Conservation (phyloP, 2,113 vertebrate species). For the Ahaetulla prasina region DNA sequence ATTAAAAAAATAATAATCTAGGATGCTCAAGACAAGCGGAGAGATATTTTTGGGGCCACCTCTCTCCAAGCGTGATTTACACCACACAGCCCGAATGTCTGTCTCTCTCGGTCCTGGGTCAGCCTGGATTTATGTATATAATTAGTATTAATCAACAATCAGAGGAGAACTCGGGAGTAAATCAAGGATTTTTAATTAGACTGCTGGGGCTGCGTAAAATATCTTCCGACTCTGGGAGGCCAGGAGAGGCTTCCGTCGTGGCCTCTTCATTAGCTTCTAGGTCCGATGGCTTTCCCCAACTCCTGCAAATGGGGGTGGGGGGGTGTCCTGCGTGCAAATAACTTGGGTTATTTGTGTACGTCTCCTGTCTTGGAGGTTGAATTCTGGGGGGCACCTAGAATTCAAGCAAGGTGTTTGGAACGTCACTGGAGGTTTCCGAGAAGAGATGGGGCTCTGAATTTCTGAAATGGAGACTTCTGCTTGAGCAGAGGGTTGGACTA, state of each 20-base stretch:
- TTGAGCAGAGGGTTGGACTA: too few relatives aligned
- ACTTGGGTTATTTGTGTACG: neutral
- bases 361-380: neutral
- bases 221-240: constrained; percentile 32
- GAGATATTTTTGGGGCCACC: neutral
- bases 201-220: constrained; percentile 28
- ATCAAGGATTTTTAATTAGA: constrained; percentile 43
- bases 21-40: neutral
- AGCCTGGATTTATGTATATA: constrained; percentile 40
- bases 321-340: too few relatives aligned
- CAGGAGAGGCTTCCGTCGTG: neutral
- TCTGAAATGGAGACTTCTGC: too few relatives aligned
- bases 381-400: neutral
- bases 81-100: neutral
- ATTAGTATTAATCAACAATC: constrained; percentile 43
- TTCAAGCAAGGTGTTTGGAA: neutral
- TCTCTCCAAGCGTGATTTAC: neutral
- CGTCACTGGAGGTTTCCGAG: too few relatives aligned
- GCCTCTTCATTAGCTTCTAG: neutral
- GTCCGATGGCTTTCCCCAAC: neutral
- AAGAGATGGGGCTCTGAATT: too few relatives aligned
- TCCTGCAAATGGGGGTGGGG: neutral
- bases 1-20: neutral
- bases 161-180: constrained; percentile 35
- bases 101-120: constrained; percentile 5